Evolutionary conservation across 2,797 vertebrate genomes (phyloP).

Genomic region (Phylloscopus collybita): DNA sequence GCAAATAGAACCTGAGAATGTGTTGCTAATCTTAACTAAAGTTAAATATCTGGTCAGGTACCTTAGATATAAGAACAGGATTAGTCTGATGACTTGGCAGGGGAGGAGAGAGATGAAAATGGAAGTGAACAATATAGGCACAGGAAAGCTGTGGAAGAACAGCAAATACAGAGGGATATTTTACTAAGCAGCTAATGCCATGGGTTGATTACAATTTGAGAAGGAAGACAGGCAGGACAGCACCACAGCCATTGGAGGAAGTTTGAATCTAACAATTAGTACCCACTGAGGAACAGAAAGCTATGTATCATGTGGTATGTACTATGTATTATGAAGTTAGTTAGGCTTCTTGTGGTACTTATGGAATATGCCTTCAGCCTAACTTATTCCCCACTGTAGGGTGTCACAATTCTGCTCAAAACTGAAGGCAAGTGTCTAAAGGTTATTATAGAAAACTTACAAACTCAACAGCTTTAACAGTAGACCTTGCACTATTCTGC

Average conservation of each 20-base stretch:
- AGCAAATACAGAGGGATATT: background rate
- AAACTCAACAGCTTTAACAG: background rate
- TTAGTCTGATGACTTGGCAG: background rate
- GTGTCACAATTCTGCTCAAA: background rate
- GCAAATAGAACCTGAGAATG: background rate
- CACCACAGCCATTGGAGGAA: background rate
- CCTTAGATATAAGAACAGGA: background rate
- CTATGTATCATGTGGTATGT: background rate
- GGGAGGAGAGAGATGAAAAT: background rate
- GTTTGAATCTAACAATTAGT: background rate
- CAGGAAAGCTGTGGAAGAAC: background rate
- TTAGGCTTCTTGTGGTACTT: background rate
- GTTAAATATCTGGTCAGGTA: background rate
- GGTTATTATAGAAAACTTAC: background rate
- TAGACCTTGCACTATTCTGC: background rate
- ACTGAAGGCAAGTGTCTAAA: background rate
- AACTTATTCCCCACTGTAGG: background rate
- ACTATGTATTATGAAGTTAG: background rate
- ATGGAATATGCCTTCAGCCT: background rate
- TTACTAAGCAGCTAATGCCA: background rate
- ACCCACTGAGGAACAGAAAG: background rate
- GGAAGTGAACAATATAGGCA: background rate
- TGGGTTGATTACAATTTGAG: background rate
- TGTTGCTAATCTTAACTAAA: background rate
- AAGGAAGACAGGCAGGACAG: background rate